Conservation (phyloP, 1,140 invertebrate species). For the Pachyrhynchus sulphureomaculatus region DNA sequence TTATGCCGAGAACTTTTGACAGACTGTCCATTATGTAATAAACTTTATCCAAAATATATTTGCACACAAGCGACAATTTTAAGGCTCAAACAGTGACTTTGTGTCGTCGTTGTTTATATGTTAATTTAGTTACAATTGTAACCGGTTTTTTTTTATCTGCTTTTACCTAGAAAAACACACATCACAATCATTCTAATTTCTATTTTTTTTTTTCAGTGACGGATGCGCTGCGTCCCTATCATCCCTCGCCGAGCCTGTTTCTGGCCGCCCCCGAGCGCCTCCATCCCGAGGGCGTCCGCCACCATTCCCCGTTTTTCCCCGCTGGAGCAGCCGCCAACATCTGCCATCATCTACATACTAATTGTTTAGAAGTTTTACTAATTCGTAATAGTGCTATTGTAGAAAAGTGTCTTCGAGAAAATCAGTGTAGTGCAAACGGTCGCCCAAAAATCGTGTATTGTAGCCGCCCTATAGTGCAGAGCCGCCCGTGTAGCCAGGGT, state of each 20-base stretch:
- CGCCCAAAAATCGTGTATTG: slow-evolving; percentile 1
- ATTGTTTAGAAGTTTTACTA: not conserved
- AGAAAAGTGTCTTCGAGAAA: not conserved
- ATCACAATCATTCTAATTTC: too few species aligned
- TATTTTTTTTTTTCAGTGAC: slow-evolving; percentile 46
- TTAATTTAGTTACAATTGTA: too few species aligned
- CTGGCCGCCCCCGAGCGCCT: slow-evolving; percentile 9
- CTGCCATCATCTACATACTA: slow-evolving; percentile 21
- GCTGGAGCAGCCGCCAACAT: slow-evolving; percentile 21
- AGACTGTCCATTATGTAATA: too few species aligned
- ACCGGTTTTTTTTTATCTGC: too few species aligned
- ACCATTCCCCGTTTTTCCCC: not conserved
- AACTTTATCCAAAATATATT: too few species aligned
- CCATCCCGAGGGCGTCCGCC: not conserved
- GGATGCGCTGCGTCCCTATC: slow-evolving; percentile 49
- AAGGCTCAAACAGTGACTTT: too few species aligned
- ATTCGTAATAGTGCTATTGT: not conserved
- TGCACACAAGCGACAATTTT: too few species aligned
- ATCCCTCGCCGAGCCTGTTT: not conserved
- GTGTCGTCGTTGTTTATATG: too few species aligned
- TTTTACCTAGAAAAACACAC: too few species aligned
- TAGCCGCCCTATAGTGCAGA: slow-evolving; percentile 6
- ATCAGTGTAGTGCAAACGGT: slow-evolving; percentile 11
- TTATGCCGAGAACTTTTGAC: too few species aligned
- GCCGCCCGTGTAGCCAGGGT: not conserved